Percentiles rank a stretch among this genome's conserved stretches.
Evolutionary conservation across 1,140 invertebrate species (phyloP).

Genomic region (Dendrolimus kikuchii): DNA sequence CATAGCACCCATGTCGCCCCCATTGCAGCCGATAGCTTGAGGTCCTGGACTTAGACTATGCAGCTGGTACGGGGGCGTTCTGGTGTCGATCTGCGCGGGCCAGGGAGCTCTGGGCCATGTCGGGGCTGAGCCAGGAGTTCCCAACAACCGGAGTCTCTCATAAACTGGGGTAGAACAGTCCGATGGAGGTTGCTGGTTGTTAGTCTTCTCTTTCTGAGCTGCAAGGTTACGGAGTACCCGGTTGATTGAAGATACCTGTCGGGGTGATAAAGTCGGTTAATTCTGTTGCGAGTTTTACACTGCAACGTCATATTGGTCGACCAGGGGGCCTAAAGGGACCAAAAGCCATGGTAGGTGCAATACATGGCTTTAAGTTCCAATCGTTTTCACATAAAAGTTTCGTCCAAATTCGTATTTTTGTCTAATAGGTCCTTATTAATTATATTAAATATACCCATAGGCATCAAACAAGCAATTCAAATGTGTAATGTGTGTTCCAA

Average conservation of each 20-base stretch:
- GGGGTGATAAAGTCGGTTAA: conserved; percentile 17
- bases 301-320: too few species aligned
- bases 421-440: too few species aligned
- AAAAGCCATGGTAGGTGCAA: too few species aligned
- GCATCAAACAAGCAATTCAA: too few species aligned
- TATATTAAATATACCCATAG: too few species aligned
- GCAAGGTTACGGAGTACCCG: conserved; percentile 96
- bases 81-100: conserved; percentile 52
- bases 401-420: too few species aligned
- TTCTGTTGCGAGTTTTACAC: conserved; percentile 1
- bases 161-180: conserved; percentile 57
- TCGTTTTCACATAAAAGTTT: too few species aligned
- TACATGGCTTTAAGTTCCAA: too few species aligned
- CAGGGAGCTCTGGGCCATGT: conserved; percentile 53
- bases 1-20: conserved; percentile 44
- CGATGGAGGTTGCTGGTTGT: conserved; percentile 43
- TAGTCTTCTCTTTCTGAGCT: conserved; percentile 88
- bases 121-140: conserved; percentile 75
- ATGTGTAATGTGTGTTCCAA: too few species aligned
- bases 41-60: conserved; percentile 60
- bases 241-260: conserved; percentile 97
- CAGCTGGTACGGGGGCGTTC: conserved; percentile 57
- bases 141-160: conserved; percentile 51
- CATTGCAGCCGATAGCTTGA: conserved; percentile 51
- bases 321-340: too few species aligned